Base-by-base conservation (phyloP, 2,113 vertebrate genomes). In the Condylura cristata region DNA sequence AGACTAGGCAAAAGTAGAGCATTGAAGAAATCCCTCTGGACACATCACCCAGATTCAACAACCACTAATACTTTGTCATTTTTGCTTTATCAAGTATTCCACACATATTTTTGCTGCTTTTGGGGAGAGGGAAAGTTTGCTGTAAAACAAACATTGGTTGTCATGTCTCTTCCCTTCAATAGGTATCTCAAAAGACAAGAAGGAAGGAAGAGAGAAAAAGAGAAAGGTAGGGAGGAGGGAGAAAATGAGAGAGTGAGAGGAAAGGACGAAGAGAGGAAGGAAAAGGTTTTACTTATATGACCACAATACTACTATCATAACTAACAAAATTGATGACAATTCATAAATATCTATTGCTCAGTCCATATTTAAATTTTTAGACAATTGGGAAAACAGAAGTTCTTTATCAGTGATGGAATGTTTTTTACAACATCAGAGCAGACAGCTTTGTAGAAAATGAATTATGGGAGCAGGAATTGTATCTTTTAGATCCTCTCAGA, bases 301-400 rank as follows among this genome's bases (percentile, higher is more conserved):
- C 44, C 56, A 63, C 58, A 86, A 71, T 76, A 53, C 22, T 93
- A 39, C 41, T 74, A 70, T 76, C 22, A 81, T 16, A 87, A 66
- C 75, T 71, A 48, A 92, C 20, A 75, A 89, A 92, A 76, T 83
- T n/a, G 89, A 56, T n/a, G 88, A 37, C 9, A 32, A 34, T 58
- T 68, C 74, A 78, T 71, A 79, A 95, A 84, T 83, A 56, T 30
- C 53, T 82, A 20, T 81, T 8, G 10, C 37, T 81, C 72, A 58
- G 46, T 82, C 16, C 37, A 63, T 71, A 72, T 65, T 68, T 92
- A 95, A 68, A 92, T 85, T 94, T 94, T 20, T 37, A 89, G 63
- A 58, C 30, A 95, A 76, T 32, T 95, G 74, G 17, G 48, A 56
- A 94, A 84, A 81, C 53, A 85, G 72, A 37, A 76, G 48, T 81